Evolutionary conservation across 2,888 invertebrate species (phyloP).

Genomic region (Philhelius pedissequus): DNA sequence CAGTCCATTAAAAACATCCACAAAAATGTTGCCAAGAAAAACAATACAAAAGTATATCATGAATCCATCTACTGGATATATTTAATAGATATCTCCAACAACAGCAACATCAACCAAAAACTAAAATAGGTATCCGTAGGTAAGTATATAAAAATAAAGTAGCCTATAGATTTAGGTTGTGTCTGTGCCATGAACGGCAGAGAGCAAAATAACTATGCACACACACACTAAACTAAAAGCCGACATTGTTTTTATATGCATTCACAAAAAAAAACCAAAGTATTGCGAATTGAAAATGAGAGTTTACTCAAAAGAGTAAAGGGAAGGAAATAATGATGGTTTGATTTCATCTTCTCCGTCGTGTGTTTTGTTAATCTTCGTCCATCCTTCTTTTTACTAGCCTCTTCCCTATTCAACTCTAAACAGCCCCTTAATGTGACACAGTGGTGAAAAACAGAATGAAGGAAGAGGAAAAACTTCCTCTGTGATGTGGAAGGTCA

Average conservation of each 20-base stretch:
- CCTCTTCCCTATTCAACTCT: not conserved
- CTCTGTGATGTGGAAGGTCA: conserved; percentile 60
- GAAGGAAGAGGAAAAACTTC: conserved; percentile 64
- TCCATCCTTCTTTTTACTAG: conserved; percentile 18
- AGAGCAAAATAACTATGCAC: not conserved
- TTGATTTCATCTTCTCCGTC: conserved; percentile 24
- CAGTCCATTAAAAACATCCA: conserved; percentile 55
- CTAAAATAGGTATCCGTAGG: conserved; percentile 14
- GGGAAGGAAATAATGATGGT: conserved; percentile 5
- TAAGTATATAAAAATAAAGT: not conserved
- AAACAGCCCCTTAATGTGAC: conserved; percentile 7
- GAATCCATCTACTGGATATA: not conserved
- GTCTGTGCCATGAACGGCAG: not conserved
- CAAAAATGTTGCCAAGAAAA: conserved; percentile 61
- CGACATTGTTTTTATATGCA: conserved; percentile 37
- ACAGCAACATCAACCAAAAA: conserved; percentile 8
- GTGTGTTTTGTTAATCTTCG: conserved; percentile 19
- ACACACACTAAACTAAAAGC: conserved; percentile 7
- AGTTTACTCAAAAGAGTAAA: conserved; percentile 36
- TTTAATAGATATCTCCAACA: not conserved
- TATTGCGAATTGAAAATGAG: conserved; percentile 60
- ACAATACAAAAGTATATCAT: conserved; percentile 18
- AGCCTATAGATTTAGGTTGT: not conserved
- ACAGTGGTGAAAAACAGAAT: conserved; percentile 17
- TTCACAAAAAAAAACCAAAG: conserved; percentile 19